Evolutionary conservation across 2,113 vertebrate species (phyloP), one percentile per base, ranked within the genome.

Genomic region (Madoqua kirkii): DNA sequence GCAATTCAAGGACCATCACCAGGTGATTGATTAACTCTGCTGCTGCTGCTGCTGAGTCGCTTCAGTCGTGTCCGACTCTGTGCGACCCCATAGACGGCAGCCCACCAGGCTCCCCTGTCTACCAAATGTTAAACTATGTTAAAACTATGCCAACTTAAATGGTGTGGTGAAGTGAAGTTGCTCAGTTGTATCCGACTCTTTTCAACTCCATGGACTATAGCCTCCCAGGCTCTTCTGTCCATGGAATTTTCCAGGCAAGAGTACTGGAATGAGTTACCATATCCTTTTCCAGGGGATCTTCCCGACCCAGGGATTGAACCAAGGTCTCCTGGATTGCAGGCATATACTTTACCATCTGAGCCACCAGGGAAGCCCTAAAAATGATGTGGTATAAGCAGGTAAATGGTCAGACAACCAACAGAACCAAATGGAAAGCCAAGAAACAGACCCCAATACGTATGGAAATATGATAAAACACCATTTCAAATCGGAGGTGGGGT

Each of bases 61-160:
- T 31, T 62, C 60, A 62, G 29, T 31, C 29, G 6, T 31, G 60
- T 31, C 29, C 2, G 13, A 62, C 59, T 62, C 59, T 62, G 59
- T 60, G 59, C 29, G 6, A 62, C 29, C 29, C 60, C 60, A 15
- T 62, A 62, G 29, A 62, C 2, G 5, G 60, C 29, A 62, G 29
- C 60, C 60, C 60, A 62, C 29, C 60, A 62, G 60, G 60, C 60
- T 62, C 60, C 60, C 60, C 60, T 6, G 29, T 62, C 60, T 71
- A 67, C 43, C 74, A 95, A 64, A 95, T 79, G n/a, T 84, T 78
- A 87, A 84, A 59, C 13, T 76, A 8, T 45, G 60, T 82, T 64
- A 76, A 93, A 93, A 31, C 31, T 84, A 50, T 84, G 78, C 62
- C 93, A 78, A 83, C 64, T 90, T 87, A 90, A 95, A 57, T 87